phyloP scores from a whole-genome alignment of 2,113 vertebrate species.

The Nestor notabilis region DNA sequence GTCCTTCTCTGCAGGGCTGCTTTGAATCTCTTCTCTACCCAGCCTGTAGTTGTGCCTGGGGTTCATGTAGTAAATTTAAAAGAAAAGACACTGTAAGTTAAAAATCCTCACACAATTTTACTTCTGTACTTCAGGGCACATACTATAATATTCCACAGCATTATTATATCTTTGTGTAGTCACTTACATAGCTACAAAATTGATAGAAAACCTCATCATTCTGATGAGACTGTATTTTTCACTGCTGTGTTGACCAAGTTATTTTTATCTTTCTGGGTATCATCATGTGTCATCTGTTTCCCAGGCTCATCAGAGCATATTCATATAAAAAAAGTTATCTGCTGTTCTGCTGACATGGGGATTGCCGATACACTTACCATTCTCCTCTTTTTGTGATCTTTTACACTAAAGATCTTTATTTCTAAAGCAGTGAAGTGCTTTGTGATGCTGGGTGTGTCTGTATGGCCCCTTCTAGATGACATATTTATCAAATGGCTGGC shows the following conservation, averaged over 20 bases:
- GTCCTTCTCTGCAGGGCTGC: too few species aligned
- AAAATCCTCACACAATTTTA: not conserved
- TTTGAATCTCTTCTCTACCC: too few species aligned
- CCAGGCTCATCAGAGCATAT: not conserved
- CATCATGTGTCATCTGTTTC: not conserved
- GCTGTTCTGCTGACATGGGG: not conserved
- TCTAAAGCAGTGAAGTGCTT: not conserved
- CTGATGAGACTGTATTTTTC: not conserved
- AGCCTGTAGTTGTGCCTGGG: too few species aligned
- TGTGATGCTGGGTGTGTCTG: not conserved
- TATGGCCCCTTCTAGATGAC: not conserved
- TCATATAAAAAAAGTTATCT: conserved; percentile 17
- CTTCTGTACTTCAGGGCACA: not conserved
- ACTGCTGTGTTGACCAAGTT: not conserved
- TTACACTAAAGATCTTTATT: conserved; percentile 7
- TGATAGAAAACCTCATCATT: not conserved
- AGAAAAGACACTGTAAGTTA: not conserved
- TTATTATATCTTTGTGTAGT: not conserved
- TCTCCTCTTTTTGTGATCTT: not conserved
- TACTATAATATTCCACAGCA: not conserved
- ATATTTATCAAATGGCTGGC: not conserved
- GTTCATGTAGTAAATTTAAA: not conserved
- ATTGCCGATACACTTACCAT: not conserved
- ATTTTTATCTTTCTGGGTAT: conserved; percentile 15
- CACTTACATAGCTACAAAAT: not conserved